Evolutionary conservation across 2,797 vertebrate species (phyloP), one percentile per base, ranked within the genome.

Genomic region (Apodemus agrarius): DNA sequence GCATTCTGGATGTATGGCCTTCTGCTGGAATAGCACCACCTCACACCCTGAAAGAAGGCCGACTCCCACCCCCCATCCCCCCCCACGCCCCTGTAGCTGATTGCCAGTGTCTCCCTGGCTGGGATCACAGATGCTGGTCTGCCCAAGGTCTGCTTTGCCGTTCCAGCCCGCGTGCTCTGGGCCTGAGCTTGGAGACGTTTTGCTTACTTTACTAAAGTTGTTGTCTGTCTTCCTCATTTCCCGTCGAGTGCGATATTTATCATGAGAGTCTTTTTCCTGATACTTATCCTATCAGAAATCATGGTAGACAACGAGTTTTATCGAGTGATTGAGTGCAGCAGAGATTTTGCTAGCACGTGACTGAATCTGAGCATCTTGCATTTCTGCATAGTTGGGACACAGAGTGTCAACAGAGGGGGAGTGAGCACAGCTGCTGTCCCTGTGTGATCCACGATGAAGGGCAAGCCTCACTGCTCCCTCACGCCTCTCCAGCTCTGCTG

Each of bases 211-310:
- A 29, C 86, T 84, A 63, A 90, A 90, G 81, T 67, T 74, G n/a
- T 57, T 49, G 0, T 91, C 84, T 83, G 57, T 85, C 46, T 85
- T 17, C 88, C 13, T 94, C 43, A 16, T 96, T 79, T 95, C 63
- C 26, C 13, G 72, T 6, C 34, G 81, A 82, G 7, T 21, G 29
- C 52, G 17, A 4, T 89, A 26, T 84, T 43, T 91, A 24, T 75
- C 52, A 86, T 59, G 74, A 63, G 10, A 89, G 7, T 91, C 19
- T 83, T 17, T 84, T 59, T 87, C 49, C 61, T 91, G 24, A 0
- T 80, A 7, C 91, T 13, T 75, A 0, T 46, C 52, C 10, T 37
- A 78, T 13, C 57, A 63, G 57, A 40, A 81, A 54, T 74, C 29
- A 81, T n/a, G 46, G 59, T 29, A 82, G 8, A 17, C 29, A 90